Evolutionary conservation across 2,888 invertebrate genomes (phyloP).

Genomic region (Cosmia pyralina): DNA sequence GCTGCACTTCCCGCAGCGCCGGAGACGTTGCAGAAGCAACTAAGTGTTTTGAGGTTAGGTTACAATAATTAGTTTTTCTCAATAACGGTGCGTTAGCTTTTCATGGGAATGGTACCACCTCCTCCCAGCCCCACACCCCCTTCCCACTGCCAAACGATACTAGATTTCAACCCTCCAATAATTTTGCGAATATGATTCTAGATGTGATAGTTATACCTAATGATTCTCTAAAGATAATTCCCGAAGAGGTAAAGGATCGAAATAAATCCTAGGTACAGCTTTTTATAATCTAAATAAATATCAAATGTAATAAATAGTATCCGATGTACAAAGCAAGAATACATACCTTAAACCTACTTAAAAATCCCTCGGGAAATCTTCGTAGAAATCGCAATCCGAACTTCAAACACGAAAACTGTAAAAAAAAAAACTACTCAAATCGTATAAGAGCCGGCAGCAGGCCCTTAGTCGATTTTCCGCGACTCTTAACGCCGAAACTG

Average conservation of each 20-base stretch:
- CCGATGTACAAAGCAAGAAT: constrained; percentile 10
- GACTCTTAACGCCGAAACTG: constrained; percentile 46
- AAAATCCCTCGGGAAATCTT: constrained; percentile 25
- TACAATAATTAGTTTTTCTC: too few relatives aligned
- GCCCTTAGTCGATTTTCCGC: constrained; percentile 46
- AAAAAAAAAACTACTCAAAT: constrained; percentile 28
- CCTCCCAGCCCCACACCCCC: too few relatives aligned
- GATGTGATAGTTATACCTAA: not conserved
- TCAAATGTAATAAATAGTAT: constrained; percentile 1
- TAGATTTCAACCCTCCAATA: too few relatives aligned
- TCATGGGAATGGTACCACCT: too few relatives aligned
- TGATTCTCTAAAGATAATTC: too few relatives aligned
- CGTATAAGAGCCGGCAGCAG: constrained; percentile 1
- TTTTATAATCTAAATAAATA: not conserved
- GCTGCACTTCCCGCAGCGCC: too few relatives aligned
- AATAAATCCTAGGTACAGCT: not conserved
- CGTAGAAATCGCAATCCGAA: constrained; percentile 28
- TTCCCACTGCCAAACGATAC: too few relatives aligned
- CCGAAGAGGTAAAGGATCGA: not conserved
- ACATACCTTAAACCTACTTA: not conserved
- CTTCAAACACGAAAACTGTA: constrained; percentile 26
- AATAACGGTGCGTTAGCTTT: too few relatives aligned
- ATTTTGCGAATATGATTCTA: not conserved
- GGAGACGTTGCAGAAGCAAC: too few relatives aligned
- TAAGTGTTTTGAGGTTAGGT: too few relatives aligned